Evolutionary conservation across 2,888 invertebrate genomes (phyloP), one percentile per base, ranked within the genome.

Genomic region (Galeruca laticollis): DNA sequence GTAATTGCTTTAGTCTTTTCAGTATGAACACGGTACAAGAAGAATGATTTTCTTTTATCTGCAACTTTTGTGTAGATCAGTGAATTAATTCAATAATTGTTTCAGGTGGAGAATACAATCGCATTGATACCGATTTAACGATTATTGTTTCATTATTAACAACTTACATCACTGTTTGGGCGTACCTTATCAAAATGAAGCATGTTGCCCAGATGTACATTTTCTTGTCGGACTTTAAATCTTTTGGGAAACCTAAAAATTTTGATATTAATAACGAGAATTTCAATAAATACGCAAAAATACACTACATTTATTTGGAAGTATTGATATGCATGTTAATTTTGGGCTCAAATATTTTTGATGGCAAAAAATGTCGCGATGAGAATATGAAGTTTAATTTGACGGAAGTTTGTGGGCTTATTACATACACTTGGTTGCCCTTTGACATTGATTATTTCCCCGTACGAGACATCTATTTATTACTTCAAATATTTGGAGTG

Each of bases 381-480:
- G 61, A 71, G 52, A 73, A 73, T 47, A 21, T 43, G 57, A 56
- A 65, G 59, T 61, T 63, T 15, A 61, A 52, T 3, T 13, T 71
- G 9, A 40, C 68, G 1, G 74, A 74, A 51, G 59, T 71, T 11
- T 71, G 74, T 49, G 74, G 74, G 20, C 54, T 74, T 1, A 66
- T 66, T 47, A 57, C 70, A 2, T 63, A 74, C 31, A 68, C 72
- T 1, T 74, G 74, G 74, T 56, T 74, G 61, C 74, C 74, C 20
- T 74, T 72, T 54, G 56, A 72, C 35, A 72, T 74, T 11, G 69
- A 74, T 60, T 74, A 52, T 60, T 61, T 69, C 47, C 74, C 74
- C 11, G 61, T 69, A 13, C 67, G 67, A 33, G 64, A 71, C 47
- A 60, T 73, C 9, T 71, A 67, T 43, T 8, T 64, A 15, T 3